Percentiles rank a stretch among this genome's conserved stretches.
These are phyloP conservation scores for Anolis sagrei DNA, from an alignment of 2,113 vertebrate species.

Conservation along the genomic window DNA sequence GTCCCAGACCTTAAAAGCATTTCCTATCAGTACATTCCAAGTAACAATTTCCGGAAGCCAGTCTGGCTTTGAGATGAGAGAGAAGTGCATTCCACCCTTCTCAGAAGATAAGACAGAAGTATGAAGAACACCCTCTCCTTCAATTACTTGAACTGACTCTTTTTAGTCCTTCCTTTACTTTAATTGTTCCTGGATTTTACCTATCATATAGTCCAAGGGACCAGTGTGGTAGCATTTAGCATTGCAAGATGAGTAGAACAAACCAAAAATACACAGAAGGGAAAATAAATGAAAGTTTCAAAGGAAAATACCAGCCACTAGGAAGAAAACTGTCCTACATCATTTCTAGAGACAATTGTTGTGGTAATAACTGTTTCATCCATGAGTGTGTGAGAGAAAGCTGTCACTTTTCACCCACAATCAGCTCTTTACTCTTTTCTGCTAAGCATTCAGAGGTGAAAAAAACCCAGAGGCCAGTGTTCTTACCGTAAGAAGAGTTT, in stretches of 20 bases:
- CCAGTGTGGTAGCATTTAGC: constrained; percentile 34
- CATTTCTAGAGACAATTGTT: constrained; percentile 43
- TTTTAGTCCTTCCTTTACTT: constrained; percentile 38
- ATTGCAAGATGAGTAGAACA: constrained; percentile 41
- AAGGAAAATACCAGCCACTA: constrained; percentile 1
- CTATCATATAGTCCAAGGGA: background rate
- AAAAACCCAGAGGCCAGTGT: constrained; percentile 44
- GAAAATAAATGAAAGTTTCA: constrained; percentile 8
- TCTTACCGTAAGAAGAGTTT: constrained; percentile 58
- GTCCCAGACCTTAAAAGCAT: no score
- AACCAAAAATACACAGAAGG: constrained; percentile 38
- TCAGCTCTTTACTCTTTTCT: constrained; percentile 61
- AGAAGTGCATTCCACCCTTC: background rate
- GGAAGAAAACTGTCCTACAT: constrained; percentile 35
- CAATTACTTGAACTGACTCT: background rate
- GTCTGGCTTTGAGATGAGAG: constrained; percentile 17
- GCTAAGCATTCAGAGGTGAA: constrained; percentile 45
- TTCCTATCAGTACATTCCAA: background rate
- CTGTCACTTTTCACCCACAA: constrained; percentile 33
- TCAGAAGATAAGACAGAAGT: constrained; percentile 6
- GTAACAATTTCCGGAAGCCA: background rate
- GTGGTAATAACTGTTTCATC: constrained; percentile 53
- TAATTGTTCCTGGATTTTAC: constrained; percentile 43
- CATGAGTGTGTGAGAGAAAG: constrained; percentile 23
- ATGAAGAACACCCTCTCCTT: constrained; percentile 20